Evolutionary conservation across 2,113 vertebrate species (phyloP), one percentile per base, ranked within the genome.

Genomic region (Cyprinus carpio): DNA sequence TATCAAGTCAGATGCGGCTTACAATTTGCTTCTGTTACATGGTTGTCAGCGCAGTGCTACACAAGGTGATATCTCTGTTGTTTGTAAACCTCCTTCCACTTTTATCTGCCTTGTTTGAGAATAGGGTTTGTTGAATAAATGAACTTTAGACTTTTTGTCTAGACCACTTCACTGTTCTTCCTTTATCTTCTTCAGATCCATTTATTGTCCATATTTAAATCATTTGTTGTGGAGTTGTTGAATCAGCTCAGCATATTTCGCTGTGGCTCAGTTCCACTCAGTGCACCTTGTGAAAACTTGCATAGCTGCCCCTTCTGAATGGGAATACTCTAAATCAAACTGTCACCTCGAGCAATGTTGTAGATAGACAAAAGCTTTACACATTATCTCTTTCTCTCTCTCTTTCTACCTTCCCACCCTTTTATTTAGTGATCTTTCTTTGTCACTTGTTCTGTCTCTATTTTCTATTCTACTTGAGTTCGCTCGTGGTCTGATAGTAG

Each of bases 181-280:
- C 12, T 76, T 40, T 82, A 15, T 82, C 51, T 62, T 51, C 49
- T 56, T 87, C 62, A 18, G 67, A 83, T 85, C 67, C 90, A 83
- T 93, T 92, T 92, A 90, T 91, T 92, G 91, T 93, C 91, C 92
- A 92, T 91, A 92, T 95, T 92, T 85, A 91, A 94, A 91, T 91
- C 67, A 86, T 93, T 93, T 89, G 75, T 90, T 84, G 80, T 87
- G 84, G 43, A 23, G 89, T 86, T 62, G 49, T 56, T 84, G 88
- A 91, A 90, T 92, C 88, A 75, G 90, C 89, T 88, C 85, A 64
- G 81, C 84, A 78, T 87, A 86, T 79, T 87, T 89, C 81, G 75
- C 78, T 56, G 82, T 87, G 67, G 87, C 88, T 87, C 88, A 72
- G 92, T 91, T 92, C 90, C 91, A 89, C 88, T 91, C 87, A 86